Evolutionary conservation across 2,888 invertebrate species (phyloP).

Genomic region (Eupelmus urozonus): DNA sequence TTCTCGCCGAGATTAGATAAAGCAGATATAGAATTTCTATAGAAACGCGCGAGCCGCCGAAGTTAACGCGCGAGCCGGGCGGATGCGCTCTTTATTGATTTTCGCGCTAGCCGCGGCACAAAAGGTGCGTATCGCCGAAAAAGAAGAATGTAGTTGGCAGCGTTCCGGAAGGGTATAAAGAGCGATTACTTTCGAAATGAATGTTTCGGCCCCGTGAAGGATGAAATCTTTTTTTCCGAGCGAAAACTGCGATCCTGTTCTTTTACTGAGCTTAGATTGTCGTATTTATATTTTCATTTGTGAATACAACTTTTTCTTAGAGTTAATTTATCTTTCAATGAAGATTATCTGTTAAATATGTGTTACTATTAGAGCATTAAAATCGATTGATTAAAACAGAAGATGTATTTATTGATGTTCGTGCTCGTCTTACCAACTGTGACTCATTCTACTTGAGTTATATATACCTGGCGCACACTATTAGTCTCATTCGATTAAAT

Average conservation of each 20-base stretch:
- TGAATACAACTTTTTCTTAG: too few relatives aligned
- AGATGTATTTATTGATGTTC: background rate
- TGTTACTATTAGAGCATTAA: background rate
- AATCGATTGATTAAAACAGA: background rate
- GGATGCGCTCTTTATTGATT: conserved; percentile 4
- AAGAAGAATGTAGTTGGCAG: too few relatives aligned
- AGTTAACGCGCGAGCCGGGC: background rate
- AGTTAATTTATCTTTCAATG: background rate
- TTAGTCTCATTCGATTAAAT: background rate
- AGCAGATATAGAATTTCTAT: conserved; percentile 9
- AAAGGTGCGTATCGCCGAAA: too few relatives aligned
- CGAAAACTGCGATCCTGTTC: too few relatives aligned
- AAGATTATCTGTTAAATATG: background rate
- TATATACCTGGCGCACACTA: background rate
- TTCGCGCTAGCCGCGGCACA: too few relatives aligned
- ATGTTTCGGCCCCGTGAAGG: too few relatives aligned
- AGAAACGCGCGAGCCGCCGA: background rate
- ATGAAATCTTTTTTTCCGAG: too few relatives aligned
- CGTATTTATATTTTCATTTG: too few relatives aligned
- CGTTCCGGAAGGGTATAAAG: too few relatives aligned
- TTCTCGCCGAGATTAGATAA: conserved; percentile 39
- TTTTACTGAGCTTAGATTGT: background rate
- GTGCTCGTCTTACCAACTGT: background rate
- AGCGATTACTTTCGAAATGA: too few relatives aligned
- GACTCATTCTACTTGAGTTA: conserved; percentile 23